A percentile compares a stretch with the other conserved stretches of the same genome.
Evolutionary conservation across 2,888 invertebrate genomes (phyloP).

Genomic region (Athrips mouffetella): DNA sequence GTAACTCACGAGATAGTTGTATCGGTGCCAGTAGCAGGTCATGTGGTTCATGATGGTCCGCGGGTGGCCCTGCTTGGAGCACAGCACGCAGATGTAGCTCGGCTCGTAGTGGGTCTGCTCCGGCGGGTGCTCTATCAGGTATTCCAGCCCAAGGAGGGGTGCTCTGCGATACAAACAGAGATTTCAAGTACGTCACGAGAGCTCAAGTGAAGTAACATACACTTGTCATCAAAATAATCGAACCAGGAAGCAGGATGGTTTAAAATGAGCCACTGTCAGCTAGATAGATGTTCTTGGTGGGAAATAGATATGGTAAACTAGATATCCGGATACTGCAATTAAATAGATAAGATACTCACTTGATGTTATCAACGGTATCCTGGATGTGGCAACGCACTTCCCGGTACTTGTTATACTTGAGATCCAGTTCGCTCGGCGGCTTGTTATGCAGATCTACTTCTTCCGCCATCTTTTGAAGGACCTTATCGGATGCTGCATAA

Average conservation of each 20-base stretch:
- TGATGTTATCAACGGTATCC: slow-evolving; percentile 50
- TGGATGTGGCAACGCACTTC: slow-evolving; percentile 54
- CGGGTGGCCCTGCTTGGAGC: slow-evolving; percentile 88
- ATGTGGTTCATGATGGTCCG: slow-evolving; percentile 88
- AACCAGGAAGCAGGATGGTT: too few species aligned
- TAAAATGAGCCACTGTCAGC: too few species aligned
- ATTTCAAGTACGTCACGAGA: too few species aligned
- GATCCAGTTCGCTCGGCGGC: slow-evolving; percentile 35
- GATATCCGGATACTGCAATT: too few species aligned
- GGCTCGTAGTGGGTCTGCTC: slow-evolving; percentile 83
- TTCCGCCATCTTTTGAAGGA: slow-evolving; percentile 51
- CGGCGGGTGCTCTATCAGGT: slow-evolving; percentile 84
- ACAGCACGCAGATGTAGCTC: slow-evolving; percentile 86
- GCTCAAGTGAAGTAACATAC: too few species aligned
- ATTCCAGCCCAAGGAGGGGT: slow-evolving; percentile 86
- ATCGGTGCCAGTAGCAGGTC: slow-evolving; percentile 86
- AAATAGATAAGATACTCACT: too few species aligned
- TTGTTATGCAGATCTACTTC: slow-evolving; percentile 44
- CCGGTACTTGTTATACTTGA: slow-evolving; percentile 43
- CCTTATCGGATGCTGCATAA: slow-evolving; percentile 38
- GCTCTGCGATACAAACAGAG: slow-evolving; percentile 47
- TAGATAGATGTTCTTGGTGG: too few species aligned
- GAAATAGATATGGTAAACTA: too few species aligned
- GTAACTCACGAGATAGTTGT: slow-evolving; percentile 81
- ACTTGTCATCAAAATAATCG: too few species aligned